These are phyloP conservation scores for Gallinago solitaria DNA, from an alignment of 2,797 vertebrate species.

Conservation along the genomic window DNA sequence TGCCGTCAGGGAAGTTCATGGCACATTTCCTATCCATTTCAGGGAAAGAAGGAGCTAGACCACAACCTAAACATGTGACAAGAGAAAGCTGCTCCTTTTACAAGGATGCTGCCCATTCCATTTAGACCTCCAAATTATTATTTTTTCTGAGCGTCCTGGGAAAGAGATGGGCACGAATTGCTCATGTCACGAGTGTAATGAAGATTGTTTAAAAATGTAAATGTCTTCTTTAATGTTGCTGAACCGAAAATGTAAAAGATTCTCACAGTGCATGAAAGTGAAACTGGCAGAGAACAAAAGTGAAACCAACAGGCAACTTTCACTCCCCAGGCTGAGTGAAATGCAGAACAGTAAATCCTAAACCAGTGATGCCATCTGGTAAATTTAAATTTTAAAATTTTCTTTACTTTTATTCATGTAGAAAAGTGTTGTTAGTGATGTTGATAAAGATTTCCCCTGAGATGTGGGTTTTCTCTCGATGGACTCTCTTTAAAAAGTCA, in stretches of 20 bases:
- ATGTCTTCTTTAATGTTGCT: background rate
- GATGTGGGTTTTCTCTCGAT: background rate
- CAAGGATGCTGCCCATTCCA: background rate
- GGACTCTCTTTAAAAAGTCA: conserved; percentile 30
- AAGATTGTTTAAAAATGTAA: conserved; percentile 24
- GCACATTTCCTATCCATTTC: conserved; percentile 2
- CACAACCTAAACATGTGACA: background rate
- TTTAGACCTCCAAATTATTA: background rate
- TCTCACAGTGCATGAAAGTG: conserved; percentile 18
- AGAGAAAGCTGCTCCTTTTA: conserved; percentile 5
- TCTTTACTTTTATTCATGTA: background rate
- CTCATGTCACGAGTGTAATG: background rate
- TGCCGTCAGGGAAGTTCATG: background rate
- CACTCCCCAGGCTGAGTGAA: background rate
- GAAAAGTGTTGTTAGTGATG: background rate
- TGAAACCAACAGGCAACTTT: conserved; percentile 55
- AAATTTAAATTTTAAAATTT: background rate
- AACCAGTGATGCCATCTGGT: background rate
- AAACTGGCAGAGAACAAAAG: conserved; percentile 63
- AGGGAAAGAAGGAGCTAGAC: background rate
- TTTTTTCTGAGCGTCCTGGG: background rate
- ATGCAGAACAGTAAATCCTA: conserved; percentile 25
- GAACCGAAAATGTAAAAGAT: background rate
- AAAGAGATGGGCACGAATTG: background rate
- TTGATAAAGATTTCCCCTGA: background rate